Conservation (phyloP, 2,888 invertebrate species). For the Macroteleia sp. region DNA sequence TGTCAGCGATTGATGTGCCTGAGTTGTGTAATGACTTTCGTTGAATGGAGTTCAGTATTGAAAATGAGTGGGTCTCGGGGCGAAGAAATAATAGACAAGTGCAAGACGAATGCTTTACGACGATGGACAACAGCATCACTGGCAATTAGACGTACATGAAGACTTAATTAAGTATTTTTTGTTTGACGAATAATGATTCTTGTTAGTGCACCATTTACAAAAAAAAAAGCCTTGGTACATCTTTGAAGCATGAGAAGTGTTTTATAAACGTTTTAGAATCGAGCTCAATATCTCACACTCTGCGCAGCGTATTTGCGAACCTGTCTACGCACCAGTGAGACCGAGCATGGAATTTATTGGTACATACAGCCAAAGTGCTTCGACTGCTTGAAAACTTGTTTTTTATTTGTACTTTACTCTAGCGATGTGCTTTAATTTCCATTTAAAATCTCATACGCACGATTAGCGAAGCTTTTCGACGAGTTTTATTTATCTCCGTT, state of each 20-base stretch:
- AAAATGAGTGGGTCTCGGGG: constrained; percentile 7
- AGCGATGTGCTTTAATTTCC: constrained; percentile 13
- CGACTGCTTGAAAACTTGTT: constrained; percentile 7
- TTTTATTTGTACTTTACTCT: constrained; percentile 36
- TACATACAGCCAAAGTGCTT: constrained; percentile 43
- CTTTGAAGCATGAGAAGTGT: constrained; percentile 36
- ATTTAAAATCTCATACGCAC: neutral
- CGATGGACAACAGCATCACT: neutral
- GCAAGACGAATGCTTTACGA: constrained; percentile 16
- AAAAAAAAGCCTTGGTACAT: constrained; percentile 19
- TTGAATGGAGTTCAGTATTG: constrained; percentile 9
- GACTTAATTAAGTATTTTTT: constrained; percentile 32
- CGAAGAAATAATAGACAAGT: constrained; percentile 23
- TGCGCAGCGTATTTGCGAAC: constrained; percentile 53
- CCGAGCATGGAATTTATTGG: constrained; percentile 53
- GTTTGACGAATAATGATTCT: neutral
- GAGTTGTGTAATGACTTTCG: constrained; percentile 33
- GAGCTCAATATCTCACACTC: constrained; percentile 45
- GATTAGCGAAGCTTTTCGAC: constrained; percentile 13
- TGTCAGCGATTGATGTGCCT: constrained; percentile 50
- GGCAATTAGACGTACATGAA: constrained; percentile 14
- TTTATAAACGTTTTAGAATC: constrained; percentile 57
- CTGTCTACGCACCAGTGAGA: constrained; percentile 42
- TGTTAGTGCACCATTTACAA: constrained; percentile 1
- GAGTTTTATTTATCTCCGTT: neutral